Base-by-base conservation (phyloP, 2,113 vertebrate species). In the Trachemys scripta region DNA sequence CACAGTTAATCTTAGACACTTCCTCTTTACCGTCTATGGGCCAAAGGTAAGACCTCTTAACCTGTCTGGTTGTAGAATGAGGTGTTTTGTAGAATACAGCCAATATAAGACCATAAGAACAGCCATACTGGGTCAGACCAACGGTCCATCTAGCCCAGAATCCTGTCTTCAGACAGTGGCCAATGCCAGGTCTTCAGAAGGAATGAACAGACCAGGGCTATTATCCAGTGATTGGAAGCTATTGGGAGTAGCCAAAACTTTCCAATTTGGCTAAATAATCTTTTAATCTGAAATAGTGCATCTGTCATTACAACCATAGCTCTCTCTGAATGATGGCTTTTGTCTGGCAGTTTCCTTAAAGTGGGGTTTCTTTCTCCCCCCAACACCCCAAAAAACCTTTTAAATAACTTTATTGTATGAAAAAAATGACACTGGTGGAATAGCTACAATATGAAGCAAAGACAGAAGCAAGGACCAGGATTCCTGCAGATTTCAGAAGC, bases 1-100 rank as follows among this genome's bases (percentile, higher is more conserved):
- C 96, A 94, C 93, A 96, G 94, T 0, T 0, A 93, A 96, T 87
- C 53, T n/a, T 91, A 94, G 76, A 93, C 95, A 91, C 82, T 96
- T 88, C n/a, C n/a, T 38, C 65, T 72, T 72, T 72, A 72, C 17
- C 17, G 38, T 38, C 35, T 38, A 38, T 10, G 19, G 35, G n/a
- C 65, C n/a, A 38, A 38, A 38, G 65, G 19, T 69, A 69, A 38
- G 35, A 69, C n/a, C n/a, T 38, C 17, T 8, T n/a, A 69, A 69
- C 35, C 17, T 69, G 35, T 69, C 65, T 69, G 65, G 65, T 20
- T 69, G 17, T n/a, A 69, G 65, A 69, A n/a, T n/a, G 16, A n/a
- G 17, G 35, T 20, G 65, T 69, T 69, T 38, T n/a, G n/a, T 19
- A 38, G 19, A 72, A 19, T 38, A 72, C 19, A 72, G n/a, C n/a